Evolutionary conservation across 2,797 vertebrate genomes (phyloP), one percentile per base, ranked within the genome.

Genomic region (Coluber constrictor): DNA sequence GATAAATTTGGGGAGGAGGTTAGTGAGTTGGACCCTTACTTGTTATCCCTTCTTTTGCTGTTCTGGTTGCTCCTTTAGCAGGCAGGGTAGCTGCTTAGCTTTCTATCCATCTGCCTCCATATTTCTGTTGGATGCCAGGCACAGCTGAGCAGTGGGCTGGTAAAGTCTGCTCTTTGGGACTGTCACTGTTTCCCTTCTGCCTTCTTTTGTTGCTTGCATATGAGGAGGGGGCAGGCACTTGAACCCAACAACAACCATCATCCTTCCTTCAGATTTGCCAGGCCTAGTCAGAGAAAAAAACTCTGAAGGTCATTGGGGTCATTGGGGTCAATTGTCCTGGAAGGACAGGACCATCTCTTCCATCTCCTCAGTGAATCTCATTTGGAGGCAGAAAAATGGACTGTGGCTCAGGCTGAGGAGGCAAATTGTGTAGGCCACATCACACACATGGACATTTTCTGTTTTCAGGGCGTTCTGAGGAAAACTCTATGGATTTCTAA

Each of bases 91-190:
- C n/a, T 61, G 88, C 23, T 54, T n/a, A 29, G 32, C 90, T 55
- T 60, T 47, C 74, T 4, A 47, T 43, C 87, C 61, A 74, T 29
- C 70, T 61, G 87, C 87, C n/a, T 25, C 11, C 13, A 9, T 13
- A 87, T 63, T 60, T 43, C 25, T 51, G 37, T 29, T 25, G 66
- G 56, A 13, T 83, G 91, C 87, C 70, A 90, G 90, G 87, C 66
- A 54, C 88, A 92, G 92, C 66, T 61, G 66, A 27, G 29, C 29
- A 9, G 92, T 92, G 92, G 88, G 88, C 86, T 56, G 91, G 55
- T 18, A 13, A 7, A 51, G 27, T 56, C 63, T 89, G 91, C 66
- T 47, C 63, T n/a, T 5, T 20, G 87, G 25, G 55, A n/a, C 54
- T 18, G n/a, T 43, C 51, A 15, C 55, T 8, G 32, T 70, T 57